Evolutionary conservation across 2,797 vertebrate species (phyloP).

Genomic region (Sandelia bainsii): DNA sequence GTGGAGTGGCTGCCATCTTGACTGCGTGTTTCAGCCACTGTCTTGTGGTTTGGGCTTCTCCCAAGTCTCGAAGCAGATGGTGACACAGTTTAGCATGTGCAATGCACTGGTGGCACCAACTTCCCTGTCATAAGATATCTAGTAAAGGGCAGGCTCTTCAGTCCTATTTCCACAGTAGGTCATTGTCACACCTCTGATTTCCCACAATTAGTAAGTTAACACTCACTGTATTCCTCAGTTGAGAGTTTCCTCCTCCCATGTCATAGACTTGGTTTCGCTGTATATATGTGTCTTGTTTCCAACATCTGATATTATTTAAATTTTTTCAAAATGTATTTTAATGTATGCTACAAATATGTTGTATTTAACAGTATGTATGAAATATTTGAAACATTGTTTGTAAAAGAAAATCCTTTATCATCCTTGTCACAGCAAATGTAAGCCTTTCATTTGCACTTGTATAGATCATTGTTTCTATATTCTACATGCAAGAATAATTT

Average conservation of each 20-base stretch:
- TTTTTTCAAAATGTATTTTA: background rate
- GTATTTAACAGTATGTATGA: background rate
- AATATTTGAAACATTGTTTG: background rate
- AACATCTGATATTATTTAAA: background rate
- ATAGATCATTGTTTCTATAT: background rate
- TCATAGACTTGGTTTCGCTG: background rate
- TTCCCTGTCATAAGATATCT: slow-evolving; percentile 64
- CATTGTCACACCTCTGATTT: slow-evolving; percentile 52
- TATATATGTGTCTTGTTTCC: no score
- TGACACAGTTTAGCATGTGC: slow-evolving; percentile 75
- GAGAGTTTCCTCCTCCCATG: slow-evolving; percentile 18
- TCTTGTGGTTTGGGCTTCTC: slow-evolving; percentile 70
- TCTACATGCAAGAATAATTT: slow-evolving; percentile 14
- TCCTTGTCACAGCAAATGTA: background rate
- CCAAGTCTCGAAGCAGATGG: slow-evolving; percentile 79
- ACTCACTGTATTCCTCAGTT: slow-evolving; percentile 2
- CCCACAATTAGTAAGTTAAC: slow-evolving; percentile 40
- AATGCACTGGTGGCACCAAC: slow-evolving; percentile 58
- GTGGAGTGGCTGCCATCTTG: slow-evolving; percentile 65
- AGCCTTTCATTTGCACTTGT: background rate
- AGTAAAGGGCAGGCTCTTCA: slow-evolving; percentile 48
- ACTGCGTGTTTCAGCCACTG: slow-evolving; percentile 64
- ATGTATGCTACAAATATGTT: background rate
- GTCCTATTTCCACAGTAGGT: slow-evolving; percentile 44
- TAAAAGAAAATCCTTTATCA: background rate